Conservation (phyloP, 2,113 vertebrate species). For the Octodon degus region DNA sequence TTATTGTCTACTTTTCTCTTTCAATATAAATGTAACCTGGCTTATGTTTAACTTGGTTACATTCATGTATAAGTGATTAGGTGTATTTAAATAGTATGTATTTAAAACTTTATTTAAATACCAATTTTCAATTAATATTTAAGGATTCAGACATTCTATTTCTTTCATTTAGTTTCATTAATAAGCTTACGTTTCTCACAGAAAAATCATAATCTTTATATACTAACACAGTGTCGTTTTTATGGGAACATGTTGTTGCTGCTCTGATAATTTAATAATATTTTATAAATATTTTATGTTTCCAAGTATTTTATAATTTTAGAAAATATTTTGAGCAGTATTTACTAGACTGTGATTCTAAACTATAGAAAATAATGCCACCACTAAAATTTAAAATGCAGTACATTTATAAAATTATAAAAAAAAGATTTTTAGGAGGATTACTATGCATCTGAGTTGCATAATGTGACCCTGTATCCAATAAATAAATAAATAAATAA, state of each 20-base stretch:
- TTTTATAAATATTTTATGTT: not conserved
- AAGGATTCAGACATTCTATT: conserved; percentile 11
- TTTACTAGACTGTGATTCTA: not conserved
- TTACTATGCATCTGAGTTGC: too few relatives aligned
- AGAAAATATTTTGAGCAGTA: not conserved
- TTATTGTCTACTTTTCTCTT: not conserved
- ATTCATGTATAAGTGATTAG: not conserved
- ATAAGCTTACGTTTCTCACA: not conserved
- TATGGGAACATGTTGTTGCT: not conserved
- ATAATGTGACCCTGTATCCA: too few relatives aligned
- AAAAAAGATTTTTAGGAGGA: not conserved
- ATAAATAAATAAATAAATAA: too few relatives aligned
- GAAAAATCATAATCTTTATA: not conserved
- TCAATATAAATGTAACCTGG: not conserved
- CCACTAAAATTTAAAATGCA: conserved; percentile 12
- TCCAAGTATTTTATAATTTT: not conserved
- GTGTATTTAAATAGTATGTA: not conserved
- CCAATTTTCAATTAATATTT: conserved; percentile 22
- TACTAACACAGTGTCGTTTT: not conserved
- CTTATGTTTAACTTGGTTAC: not conserved
- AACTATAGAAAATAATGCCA: not conserved
- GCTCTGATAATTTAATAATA: not conserved
- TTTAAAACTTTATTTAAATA: conserved; percentile 46
- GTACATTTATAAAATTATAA: not conserved
- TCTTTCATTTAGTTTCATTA: conserved; percentile 11